Evolutionary conservation across 2,797 vertebrate species (phyloP), one percentile per base, ranked within the genome.

Genomic region (Hipposideros larvatus): DNA sequence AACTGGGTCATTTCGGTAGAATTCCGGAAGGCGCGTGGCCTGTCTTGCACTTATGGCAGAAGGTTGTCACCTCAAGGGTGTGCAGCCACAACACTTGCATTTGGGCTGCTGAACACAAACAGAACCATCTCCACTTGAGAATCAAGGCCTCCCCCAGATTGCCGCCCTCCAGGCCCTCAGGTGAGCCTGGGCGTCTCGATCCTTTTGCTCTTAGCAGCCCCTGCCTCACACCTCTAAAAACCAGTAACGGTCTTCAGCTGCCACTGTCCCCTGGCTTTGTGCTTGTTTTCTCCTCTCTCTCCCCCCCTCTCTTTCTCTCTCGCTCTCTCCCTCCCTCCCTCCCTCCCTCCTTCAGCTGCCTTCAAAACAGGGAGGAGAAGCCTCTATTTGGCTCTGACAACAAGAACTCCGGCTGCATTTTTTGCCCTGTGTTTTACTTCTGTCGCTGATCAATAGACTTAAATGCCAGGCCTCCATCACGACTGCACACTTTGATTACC

Each of bases 401-500:
- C 98, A 98, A 98, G 98, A 98, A 98, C 98, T 99, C 98, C 98
- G 92, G 96, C 97, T 97, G 96, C 66, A 87, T 98, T 99, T 99
- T 98, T 98, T 95, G 96, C 93, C 98, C 98, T 97, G 97, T 98
- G 98, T 97, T 98, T 98, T 98, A 96, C 97, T 97, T 98, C 97
- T 98, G 98, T 98, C 98, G 96, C 98, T 99, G 99, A 99, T 99
- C 99, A 98, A 99, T 99, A 98, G 68, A 95, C 94, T 97, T 97
- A 99, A 99, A 99, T 99, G 99, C 98, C 99, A 99, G 19, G 91
- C 97, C 98, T 98, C 98, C 97, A 98, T 98, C 98, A 98, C 97
- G 61, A 96, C 95, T 83, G 57, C 90, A 82, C 88, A 61, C 95
- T 96, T 80, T 95, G 98, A 98, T 97, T 97, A 97, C 96, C 96